A percentile compares a stretch with the other conserved stretches of the same genome.
Conservation (phyloP, 2,888 invertebrate genomes). For the Gandaritis pyraliata region DNA sequence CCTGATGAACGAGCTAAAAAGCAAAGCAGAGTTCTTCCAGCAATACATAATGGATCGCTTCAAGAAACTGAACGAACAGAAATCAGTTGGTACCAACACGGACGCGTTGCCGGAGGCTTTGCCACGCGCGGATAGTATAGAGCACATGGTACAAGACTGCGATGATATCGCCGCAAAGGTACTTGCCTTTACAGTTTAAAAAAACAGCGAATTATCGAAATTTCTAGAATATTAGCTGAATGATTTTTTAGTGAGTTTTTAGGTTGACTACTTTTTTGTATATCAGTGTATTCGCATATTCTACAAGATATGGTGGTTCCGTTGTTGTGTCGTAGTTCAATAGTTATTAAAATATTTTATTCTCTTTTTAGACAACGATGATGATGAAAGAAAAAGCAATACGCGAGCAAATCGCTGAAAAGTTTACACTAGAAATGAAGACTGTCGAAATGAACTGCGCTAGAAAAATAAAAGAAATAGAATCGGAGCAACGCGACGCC, state of each 20-base stretch:
- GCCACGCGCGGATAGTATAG: constrained; percentile 47
- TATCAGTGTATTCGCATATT: no score
- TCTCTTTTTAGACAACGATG: constrained; percentile 71
- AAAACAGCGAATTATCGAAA: no score
- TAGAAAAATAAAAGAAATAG: constrained; percentile 76
- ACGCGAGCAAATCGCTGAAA: constrained; percentile 87
- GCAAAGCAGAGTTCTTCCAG: constrained; percentile 87
- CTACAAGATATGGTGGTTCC: no score
- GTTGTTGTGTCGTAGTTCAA: no score
- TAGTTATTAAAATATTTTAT: not conserved
- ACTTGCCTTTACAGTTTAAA: not conserved
- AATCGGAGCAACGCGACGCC: constrained; percentile 75
- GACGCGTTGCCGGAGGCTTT: constrained; percentile 43
- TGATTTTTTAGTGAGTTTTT: no score
- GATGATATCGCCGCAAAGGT: constrained; percentile 66
- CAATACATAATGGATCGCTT: constrained; percentile 85
- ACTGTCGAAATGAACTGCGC: constrained; percentile 82
- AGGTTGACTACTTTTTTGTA: no score
- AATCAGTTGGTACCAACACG: constrained; percentile 66
- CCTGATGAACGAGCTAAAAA: constrained; percentile 84
- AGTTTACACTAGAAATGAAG: constrained; percentile 86
- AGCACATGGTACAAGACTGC: constrained; percentile 63
- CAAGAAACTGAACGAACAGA: constrained; percentile 64
- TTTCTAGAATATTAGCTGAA: no score
- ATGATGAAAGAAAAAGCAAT: constrained; percentile 84